Conservation (phyloP, 2,888 invertebrate genomes). For the Drosophila flavopinicola region DNA sequence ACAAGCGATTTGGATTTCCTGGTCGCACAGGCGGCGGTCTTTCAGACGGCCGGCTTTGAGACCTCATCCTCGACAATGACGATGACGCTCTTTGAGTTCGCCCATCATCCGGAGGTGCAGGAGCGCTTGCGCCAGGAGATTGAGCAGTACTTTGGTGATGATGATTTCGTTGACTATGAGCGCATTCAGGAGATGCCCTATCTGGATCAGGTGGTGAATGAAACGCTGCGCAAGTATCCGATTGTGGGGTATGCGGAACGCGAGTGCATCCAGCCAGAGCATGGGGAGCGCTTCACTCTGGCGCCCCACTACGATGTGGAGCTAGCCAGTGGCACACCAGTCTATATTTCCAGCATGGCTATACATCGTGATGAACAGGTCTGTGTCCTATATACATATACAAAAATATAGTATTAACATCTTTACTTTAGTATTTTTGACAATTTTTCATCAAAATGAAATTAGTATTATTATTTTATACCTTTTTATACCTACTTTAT, state of each 20-base stretch:
- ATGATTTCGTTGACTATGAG: slow-evolving; percentile 82
- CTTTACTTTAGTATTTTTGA: no score
- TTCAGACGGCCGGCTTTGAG: slow-evolving; percentile 82
- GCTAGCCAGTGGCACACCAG: slow-evolving; percentile 68
- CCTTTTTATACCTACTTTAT: no score
- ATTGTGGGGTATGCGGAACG: slow-evolving; percentile 67
- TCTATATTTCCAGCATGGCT: slow-evolving; percentile 67
- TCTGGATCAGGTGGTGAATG: slow-evolving; percentile 82
- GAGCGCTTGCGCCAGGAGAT: slow-evolving; percentile 83
- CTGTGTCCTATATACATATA: no score
- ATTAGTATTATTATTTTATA: no score
- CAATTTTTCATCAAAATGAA: no score
- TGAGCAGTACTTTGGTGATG: slow-evolving; percentile 51
- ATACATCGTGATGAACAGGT: slow-evolving; percentile 75
- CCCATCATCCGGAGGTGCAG: slow-evolving; percentile 82
- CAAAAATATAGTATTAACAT: no score
- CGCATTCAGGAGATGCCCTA: slow-evolving; percentile 83
- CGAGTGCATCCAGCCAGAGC: slow-evolving; percentile 53
- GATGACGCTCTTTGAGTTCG: slow-evolving; percentile 82
- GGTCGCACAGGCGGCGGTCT: slow-evolving; percentile 81
- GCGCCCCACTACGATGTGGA: slow-evolving; percentile 64
- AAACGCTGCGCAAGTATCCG: slow-evolving; percentile 80
- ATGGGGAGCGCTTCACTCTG: slow-evolving; percentile 64
- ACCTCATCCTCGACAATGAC: slow-evolving; percentile 83
- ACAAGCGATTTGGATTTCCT: slow-evolving; percentile 65